Evolutionary conservation across 2,113 vertebrate species (phyloP), one percentile per base, ranked within the genome.

Genomic region (Sceloporus tristichus): DNA sequence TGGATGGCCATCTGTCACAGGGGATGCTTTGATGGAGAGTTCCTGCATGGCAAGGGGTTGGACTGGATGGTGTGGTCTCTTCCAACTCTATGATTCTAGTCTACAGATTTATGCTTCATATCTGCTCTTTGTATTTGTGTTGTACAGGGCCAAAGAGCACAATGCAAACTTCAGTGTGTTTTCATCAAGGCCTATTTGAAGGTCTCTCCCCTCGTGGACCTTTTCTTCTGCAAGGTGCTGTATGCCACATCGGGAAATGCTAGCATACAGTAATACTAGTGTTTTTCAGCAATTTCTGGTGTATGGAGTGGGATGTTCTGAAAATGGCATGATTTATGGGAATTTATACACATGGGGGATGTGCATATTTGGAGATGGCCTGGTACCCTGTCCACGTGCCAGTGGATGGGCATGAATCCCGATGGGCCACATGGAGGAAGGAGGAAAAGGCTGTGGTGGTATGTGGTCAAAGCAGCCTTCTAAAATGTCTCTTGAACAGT

Each of bases 401-500:
- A 8, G 1, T 40, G 40, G 70, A 19, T 6, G 59, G 13, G 14
- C 8, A 10, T 40, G 16, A 34, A 54, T 4, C 9, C 53, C 9
- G 18, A 29, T 5, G 21, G 25, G 56, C 23, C 27, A 0, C 8
- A 13, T 23, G 40, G 74, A 38, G 40, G 19, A 18, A 4, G 59
- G 29, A 56, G 71, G 13, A 25, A 29, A 25, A 16, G 38, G 19
- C 40, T 25, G 23, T 10, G 18, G 40, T 48, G 42, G 5, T n/a
- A 27, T 14, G 23, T 79, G n/a, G 9, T 70, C 71, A 40, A 19
- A 29, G 2, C 42, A 18, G 19, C 23, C 25, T 10, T 40, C 79
- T 42, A 77, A 71, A 84, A 70, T 85, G 86, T 88, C 85, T 66
- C 85, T 89, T 5, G 85, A 88, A 89, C 89, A 84, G 90, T 38